phyloP scores from a whole-genome alignment of 1,140 invertebrate genomes.

The Papilio dardanus region DNA sequence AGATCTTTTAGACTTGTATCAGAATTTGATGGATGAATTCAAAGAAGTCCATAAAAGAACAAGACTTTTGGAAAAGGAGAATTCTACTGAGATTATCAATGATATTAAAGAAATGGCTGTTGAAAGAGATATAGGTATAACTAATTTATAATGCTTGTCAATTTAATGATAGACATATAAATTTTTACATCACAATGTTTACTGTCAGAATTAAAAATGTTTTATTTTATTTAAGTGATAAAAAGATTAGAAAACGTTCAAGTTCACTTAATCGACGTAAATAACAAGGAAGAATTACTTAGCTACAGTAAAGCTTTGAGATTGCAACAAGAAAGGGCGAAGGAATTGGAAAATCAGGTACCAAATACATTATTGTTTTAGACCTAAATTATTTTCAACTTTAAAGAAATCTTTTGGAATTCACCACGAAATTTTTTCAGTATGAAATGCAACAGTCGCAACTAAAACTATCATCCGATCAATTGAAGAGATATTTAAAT shows the following conservation, averaged over 20 bases:
- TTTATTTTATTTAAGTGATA: constrained; percentile 81
- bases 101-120: constrained; percentile 94
- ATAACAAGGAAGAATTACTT: constrained; percentile 77
- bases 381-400: too few relatives aligned
- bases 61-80: constrained; percentile 84
- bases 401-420: too few relatives aligned
- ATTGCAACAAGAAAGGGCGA: constrained; percentile 88
- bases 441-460: constrained; percentile 76
- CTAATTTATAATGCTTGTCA: neutral
- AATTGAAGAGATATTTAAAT: constrained; percentile 76
- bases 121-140: constrained; percentile 89
- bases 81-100: constrained; percentile 85
- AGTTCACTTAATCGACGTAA: constrained; percentile 73
- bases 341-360: constrained; percentile 86
- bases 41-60: constrained; percentile 90
- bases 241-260: constrained; percentile 88
- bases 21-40: constrained; percentile 91
- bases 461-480: constrained; percentile 73
- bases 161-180: neutral
- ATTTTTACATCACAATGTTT: neutral
- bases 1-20: constrained; percentile 89
- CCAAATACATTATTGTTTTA: too few relatives aligned
- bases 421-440: too few relatives aligned
- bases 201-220: neutral
- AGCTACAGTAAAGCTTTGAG: constrained; percentile 83